phyloP scores from a whole-genome alignment of 2,797 vertebrate genomes.

The Salarias fasciatus region DNA sequence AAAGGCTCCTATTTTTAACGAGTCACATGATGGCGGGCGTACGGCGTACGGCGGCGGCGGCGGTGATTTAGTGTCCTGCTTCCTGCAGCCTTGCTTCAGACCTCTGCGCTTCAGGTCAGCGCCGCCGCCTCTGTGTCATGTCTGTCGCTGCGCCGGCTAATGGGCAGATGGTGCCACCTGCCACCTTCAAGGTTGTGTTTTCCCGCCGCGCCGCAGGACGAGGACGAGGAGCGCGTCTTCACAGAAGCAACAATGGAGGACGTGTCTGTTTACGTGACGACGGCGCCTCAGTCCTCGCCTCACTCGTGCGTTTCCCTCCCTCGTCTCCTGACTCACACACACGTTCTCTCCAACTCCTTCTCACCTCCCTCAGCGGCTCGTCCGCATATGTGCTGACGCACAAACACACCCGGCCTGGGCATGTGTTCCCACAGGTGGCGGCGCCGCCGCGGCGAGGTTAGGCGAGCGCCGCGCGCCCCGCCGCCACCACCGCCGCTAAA shows the following conservation, averaged over 20 bases:
- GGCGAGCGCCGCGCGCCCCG: constrained; percentile 5
- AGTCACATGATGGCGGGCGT: too few relatives aligned
- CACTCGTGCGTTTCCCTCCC: too few relatives aligned
- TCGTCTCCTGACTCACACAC: neutral
- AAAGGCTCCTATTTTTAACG: neutral
- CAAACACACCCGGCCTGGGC: neutral
- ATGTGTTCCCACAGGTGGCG: neutral
- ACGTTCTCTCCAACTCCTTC: constrained; percentile 25
- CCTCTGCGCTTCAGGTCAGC: constrained; percentile 22
- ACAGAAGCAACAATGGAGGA: too few relatives aligned
- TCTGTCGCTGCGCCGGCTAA: constrained; percentile 32
- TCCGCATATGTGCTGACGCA: constrained; percentile 9
- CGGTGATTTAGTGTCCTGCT: constrained; percentile 1
- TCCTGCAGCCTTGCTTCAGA: constrained; percentile 1
- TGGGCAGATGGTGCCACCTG: constrained; percentile 58
- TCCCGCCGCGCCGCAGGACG: constrained; percentile 1
- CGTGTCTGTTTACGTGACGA: too few relatives aligned
- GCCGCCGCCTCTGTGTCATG: constrained; percentile 15
- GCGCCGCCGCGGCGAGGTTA: neutral
- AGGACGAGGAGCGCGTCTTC: too few relatives aligned
- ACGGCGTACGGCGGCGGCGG: too few relatives aligned
- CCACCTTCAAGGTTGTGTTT: constrained; percentile 55
- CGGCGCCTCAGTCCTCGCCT: too few relatives aligned
- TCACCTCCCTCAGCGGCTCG: constrained; percentile 11
- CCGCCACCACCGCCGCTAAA: constrained; percentile 8